These are phyloP conservation scores for Prionace glauca DNA, from an alignment of 2,797 vertebrate species.

Conservation along the genomic window DNA sequence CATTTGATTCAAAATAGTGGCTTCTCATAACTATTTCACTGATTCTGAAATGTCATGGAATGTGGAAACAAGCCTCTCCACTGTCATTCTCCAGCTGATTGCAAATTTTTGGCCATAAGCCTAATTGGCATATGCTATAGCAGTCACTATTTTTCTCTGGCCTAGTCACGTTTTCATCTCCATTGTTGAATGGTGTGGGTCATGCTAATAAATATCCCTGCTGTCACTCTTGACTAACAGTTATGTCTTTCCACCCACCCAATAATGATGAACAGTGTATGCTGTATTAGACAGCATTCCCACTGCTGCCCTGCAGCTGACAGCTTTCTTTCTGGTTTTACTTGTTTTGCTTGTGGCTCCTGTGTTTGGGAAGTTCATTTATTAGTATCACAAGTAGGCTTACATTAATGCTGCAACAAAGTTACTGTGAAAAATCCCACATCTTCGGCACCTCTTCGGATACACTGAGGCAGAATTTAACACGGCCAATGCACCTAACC, in stretches of 20 bases:
- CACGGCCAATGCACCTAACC: too few relatives aligned
- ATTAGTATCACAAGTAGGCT: too few relatives aligned
- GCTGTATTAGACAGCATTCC: background rate
- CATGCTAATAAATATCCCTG: background rate
- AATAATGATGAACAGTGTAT: background rate
- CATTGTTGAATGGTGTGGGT: background rate
- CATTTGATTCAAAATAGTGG: background rate
- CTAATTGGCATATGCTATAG: background rate
- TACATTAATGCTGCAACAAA: too few relatives aligned
- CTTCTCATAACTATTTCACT: background rate
- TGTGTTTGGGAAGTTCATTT: background rate
- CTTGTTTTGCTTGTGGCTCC: background rate
- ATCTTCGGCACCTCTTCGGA: too few relatives aligned
- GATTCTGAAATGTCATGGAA: background rate
- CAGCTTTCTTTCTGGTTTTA: background rate
- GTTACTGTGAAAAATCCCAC: too few relatives aligned
- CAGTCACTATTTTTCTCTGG: background rate
- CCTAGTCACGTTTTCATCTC: background rate
- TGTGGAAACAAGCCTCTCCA: background rate
- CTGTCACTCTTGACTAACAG: background rate
- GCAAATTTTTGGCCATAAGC: background rate
- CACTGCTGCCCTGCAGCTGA: background rate
- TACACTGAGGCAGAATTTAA: too few relatives aligned
- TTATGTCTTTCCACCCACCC: background rate
- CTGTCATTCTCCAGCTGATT: background rate